phyloP scores from a whole-genome alignment of 2,888 invertebrate genomes.

The Callyntrura guangdongensis region DNA sequence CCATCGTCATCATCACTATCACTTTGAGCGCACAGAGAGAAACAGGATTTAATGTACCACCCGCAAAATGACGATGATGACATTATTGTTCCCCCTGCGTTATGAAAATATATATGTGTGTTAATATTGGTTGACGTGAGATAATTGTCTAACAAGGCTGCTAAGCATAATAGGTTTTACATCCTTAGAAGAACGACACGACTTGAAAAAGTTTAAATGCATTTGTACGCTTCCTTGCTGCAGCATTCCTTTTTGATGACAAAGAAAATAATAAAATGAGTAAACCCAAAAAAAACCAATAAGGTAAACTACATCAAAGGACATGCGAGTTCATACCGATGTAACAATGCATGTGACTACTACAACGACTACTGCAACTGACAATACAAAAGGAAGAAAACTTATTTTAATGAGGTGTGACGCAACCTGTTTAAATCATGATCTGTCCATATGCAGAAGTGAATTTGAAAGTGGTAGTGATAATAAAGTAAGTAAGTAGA shows the following conservation, averaged over 20 bases:
- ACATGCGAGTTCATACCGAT: not conserved
- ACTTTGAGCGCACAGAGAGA: not conserved
- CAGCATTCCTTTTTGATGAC: conserved; percentile 52
- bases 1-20: conserved; percentile 4
- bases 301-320: conserved; percentile 27
- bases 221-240: not conserved
- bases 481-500: conserved; percentile 13
- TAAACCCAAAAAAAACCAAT: conserved; percentile 23
- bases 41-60: not conserved
- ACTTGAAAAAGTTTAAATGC: conserved; percentile 14
- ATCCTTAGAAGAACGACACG: conserved; percentile 36
- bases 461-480: conserved; percentile 16
- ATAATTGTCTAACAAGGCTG: conserved; percentile 35
- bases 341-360: not conserved
- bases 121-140: conserved; percentile 34
- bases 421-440: conserved; percentile 60
- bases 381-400: conserved; percentile 51
- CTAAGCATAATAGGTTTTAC: conserved; percentile 30
- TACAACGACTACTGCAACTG: conserved; percentile 24
- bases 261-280: conserved; percentile 45
- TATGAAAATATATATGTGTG: not conserved
- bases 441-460: conserved; percentile 34
- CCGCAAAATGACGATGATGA: conserved; percentile 6
- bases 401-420: conserved; percentile 62
- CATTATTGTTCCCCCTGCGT: not conserved